Conservation (phyloP, 37 sponge, comb jelly and placozoan species). For the Theonella swinhoei region DNA sequence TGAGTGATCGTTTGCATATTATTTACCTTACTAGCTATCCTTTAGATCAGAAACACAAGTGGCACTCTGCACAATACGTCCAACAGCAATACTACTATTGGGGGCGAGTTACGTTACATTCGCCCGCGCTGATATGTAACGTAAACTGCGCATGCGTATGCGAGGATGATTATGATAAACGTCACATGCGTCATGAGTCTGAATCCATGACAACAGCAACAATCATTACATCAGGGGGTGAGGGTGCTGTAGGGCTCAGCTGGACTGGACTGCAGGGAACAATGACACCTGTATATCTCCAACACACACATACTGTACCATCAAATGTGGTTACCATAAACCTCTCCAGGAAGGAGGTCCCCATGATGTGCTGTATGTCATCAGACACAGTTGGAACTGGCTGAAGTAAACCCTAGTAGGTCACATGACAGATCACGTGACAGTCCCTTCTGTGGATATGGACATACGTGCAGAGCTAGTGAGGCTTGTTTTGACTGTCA, state of each 20-base stretch:
- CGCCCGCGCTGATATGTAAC: too few relatives aligned
- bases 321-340: constrained; percentile 32
- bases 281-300: constrained; percentile 5
- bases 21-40: too few relatives aligned
- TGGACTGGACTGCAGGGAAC: constrained; percentile 34
- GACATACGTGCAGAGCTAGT: constrained; percentile 68
- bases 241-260: constrained; percentile 39
- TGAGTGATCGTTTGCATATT: too few relatives aligned
- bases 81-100: too few relatives aligned
- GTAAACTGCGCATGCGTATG: too few relatives aligned
- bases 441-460: neutral
- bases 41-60: too few relatives aligned
- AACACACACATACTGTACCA: neutral
- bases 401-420: constrained; percentile 35
- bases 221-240: constrained; percentile 47
- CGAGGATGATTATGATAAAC: too few relatives aligned
- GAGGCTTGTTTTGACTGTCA: constrained; percentile 89
- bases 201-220: neutral
- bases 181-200: neutral
- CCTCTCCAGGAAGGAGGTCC: constrained; percentile 19
- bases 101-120: too few relatives aligned
- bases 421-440: too few relatives aligned
- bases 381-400: constrained; percentile 4
- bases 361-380: constrained; percentile 27
- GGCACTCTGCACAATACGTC: too few relatives aligned